Conservation (phyloP, 2,797 vertebrate genomes). For the Dermochelys coriacea region DNA sequence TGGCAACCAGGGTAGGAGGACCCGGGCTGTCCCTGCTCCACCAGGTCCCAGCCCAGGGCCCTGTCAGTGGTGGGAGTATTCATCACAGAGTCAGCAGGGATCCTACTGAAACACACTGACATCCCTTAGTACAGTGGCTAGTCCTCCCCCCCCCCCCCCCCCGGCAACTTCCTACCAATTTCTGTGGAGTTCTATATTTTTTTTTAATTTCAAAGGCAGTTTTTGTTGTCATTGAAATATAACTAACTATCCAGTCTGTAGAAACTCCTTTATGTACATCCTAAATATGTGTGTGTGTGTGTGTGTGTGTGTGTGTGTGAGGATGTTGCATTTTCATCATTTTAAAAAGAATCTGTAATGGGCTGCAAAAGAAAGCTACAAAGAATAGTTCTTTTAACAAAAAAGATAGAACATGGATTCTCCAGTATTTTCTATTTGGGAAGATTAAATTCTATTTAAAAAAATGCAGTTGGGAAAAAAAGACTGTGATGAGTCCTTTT, state of each 20-base stretch:
- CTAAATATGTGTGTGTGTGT: too few species aligned
- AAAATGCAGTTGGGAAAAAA: neutral
- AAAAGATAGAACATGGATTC: neutral
- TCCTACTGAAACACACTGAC: too few species aligned
- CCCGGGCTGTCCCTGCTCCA: too few species aligned
- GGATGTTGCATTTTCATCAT: neutral
- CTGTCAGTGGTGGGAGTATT: too few species aligned
- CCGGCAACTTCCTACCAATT: neutral
- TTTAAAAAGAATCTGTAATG: neutral
- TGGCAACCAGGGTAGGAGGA: too few species aligned
- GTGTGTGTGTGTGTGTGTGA: too few species aligned
- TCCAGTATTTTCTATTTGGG: neutral
- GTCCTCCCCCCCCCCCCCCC: too few species aligned
- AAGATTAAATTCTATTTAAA: neutral
- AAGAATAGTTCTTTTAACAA: neutral
- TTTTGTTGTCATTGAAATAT: neutral
- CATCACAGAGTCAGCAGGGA: too few species aligned
- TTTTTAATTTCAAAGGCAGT: conserved; percentile 35
- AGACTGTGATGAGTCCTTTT: neutral
- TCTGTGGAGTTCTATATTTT: conserved; percentile 19
- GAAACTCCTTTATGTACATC: neutral
- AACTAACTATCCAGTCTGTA: neutral
- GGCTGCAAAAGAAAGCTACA: neutral
- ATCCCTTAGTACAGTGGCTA: too few species aligned
- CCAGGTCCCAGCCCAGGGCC: too few species aligned